Base-by-base conservation (phyloP, 37 sponge, comb jelly and placozoan species). In the Spongilla lacustris region DNA sequence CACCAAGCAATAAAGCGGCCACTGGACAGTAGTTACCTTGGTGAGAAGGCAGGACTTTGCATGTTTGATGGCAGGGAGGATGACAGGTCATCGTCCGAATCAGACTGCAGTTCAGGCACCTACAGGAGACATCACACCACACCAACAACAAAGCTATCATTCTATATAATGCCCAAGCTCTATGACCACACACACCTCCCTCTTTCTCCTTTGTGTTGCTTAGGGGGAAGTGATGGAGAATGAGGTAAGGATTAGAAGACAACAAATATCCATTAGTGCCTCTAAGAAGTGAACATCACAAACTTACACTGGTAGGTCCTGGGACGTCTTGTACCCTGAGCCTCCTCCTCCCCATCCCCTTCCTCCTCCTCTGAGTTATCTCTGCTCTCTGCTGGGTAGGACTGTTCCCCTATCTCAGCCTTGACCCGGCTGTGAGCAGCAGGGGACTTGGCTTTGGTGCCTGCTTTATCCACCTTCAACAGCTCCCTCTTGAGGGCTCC, bases 21-120 rank as follows among this genome's bases (percentile, higher is more conserved):
- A n/a, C 41, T 6, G 3, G 41, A 41, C 41, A 41, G n/a, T n/a
- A n/a, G 78, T 74, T 9, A 93, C 94, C 90, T 70, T 37, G 74
- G 94, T 2, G 90, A 89, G 38, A 80, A 84, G 36, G 87, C 80
- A 25, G 94, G 94, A 66, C 94, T 93, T 27, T 74, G 78, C 2
- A 86, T 87, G 36, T 90, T 76, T 26, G 93, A 92, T 17, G 81
- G 80, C 23, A 38, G n/a, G 0, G 77, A 33, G 9, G 94, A 80
- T 0, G 84, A 72, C 6, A 68, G 0, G 12, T 87, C 89, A 26
- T 92, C 93, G 28, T 92, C 93, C 0, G 81, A 76, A 48, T 88
- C 89, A 22, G 50, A 33, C 69, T 86, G 58, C 19, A 58, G 58
- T 17, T 58, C 58, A 72, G 73, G 29, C 73, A 72, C 73, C 73